Percentiles rank a stretch among this genome's conserved stretches.
phyloP scores from a whole-genome alignment of 1,140 invertebrate genomes.

The Drosophila prosaltans region DNA sequence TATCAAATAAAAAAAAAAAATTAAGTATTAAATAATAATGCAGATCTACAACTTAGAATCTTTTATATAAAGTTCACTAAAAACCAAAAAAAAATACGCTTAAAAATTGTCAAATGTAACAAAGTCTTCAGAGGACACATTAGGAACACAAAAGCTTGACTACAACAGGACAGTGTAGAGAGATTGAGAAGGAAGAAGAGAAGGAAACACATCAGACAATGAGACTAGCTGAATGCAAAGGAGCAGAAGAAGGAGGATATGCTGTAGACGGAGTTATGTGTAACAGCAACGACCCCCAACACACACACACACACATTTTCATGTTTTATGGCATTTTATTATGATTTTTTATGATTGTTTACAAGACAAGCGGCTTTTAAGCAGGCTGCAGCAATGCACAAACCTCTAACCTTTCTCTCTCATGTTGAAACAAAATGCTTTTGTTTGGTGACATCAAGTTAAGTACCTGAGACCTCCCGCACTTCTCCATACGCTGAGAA shows the following conservation, averaged over 20 bases:
- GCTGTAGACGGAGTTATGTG: background rate
- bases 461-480: slow-evolving; percentile 64
- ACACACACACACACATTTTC: background rate
- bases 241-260: background rate
- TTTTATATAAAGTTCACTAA: background rate
- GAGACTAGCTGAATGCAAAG: slow-evolving; percentile 25
- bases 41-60: background rate
- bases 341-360: slow-evolving; percentile 78
- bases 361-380: slow-evolving; percentile 79
- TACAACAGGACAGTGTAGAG: slow-evolving; percentile 40
- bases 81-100: slow-evolving; percentile 40
- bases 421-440: slow-evolving; percentile 80
- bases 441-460: slow-evolving; percentile 81
- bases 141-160: slow-evolving; percentile 51
- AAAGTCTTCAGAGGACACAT: slow-evolving; percentile 48
- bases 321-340: slow-evolving; percentile 74
- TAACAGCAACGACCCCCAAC: background rate
- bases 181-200: slow-evolving; percentile 29
- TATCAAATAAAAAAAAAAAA: no score
- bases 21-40: no score
- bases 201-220: slow-evolving; percentile 32
- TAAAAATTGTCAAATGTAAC: slow-evolving; percentile 54
- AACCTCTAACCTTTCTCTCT: slow-evolving; percentile 41
- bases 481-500: slow-evolving; percentile 54
- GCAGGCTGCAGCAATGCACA: slow-evolving; percentile 66